Evolutionary conservation across 2,797 vertebrate species (phyloP).

Genomic region (Acestrorhynchus altus): DNA sequence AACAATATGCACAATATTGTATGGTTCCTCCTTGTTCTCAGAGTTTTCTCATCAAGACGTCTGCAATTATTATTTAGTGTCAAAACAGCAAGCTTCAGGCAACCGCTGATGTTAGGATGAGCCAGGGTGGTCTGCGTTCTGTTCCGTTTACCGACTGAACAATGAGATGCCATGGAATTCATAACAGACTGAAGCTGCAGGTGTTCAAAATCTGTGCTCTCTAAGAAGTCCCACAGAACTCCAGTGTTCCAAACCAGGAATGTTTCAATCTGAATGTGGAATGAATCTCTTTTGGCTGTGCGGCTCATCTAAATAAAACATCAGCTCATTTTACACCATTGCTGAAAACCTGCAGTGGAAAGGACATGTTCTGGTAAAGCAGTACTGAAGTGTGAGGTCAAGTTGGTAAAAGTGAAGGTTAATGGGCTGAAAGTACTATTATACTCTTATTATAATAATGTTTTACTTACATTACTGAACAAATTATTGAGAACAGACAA

Average conservation of each 20-base stretch:
- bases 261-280: background rate
- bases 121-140: conserved; percentile 27
- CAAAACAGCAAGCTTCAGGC: background rate
- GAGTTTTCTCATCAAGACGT: conserved; percentile 6
- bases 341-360: background rate
- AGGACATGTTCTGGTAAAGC: too few relatives aligned
- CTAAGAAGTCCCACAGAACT: conserved; percentile 13
- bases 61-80: background rate
- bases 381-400: too few relatives aligned
- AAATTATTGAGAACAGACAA: too few relatives aligned
- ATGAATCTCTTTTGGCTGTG: background rate
- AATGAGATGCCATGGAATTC: conserved; percentile 32
- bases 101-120: conserved; percentile 31
- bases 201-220: conserved; percentile 39
- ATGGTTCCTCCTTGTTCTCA: background rate
- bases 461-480: too few relatives aligned
- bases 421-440: too few relatives aligned
- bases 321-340: background rate
- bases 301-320: background rate
- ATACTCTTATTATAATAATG: too few relatives aligned
- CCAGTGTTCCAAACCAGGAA: conserved; percentile 17
- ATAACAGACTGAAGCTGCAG: conserved; percentile 38
- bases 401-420: too few relatives aligned
- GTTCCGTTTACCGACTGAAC: conserved; percentile 28
- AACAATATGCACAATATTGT: too few relatives aligned